phyloP scores from a whole-genome alignment of 1,140 invertebrate species.

The Bombus impatiens region DNA sequence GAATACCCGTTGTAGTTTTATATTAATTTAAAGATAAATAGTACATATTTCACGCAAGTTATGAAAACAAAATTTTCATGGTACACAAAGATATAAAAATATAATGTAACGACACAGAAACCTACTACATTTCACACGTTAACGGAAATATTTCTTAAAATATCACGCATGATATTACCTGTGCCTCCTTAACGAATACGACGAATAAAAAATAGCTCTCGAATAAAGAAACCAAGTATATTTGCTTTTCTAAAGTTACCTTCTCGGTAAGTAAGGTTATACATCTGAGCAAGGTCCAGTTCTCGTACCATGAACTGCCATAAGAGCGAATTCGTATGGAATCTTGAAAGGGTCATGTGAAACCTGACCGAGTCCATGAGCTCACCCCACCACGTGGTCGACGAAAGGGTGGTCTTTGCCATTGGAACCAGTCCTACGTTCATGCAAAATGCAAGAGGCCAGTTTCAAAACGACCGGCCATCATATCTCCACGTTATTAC shows the following conservation, averaged over 20 bases:
- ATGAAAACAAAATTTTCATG: background rate
- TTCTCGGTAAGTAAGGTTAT: background rate
- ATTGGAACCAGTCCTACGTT: constrained; percentile 67
- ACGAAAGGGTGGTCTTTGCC: constrained; percentile 74
- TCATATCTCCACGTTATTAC: constrained; percentile 70
- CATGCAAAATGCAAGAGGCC: constrained; percentile 77
- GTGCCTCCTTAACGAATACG: background rate
- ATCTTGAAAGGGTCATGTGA: constrained; percentile 66
- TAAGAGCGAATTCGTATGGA: constrained; percentile 52
- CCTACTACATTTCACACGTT: background rate
- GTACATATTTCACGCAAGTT: background rate
- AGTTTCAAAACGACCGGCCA: constrained; percentile 74
- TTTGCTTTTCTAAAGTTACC: background rate
- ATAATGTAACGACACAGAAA: background rate
- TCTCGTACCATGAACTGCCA: constrained; percentile 39
- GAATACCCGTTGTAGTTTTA: too few relatives aligned
- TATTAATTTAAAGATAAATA: background rate
- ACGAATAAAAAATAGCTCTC: background rate
- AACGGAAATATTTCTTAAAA: background rate
- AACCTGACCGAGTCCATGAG: constrained; percentile 69
- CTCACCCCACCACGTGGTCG: constrained; percentile 73
- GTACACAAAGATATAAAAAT: background rate
- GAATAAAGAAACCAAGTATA: background rate
- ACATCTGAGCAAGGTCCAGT: constrained; percentile 43
- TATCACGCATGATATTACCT: too few relatives aligned